Conservation (phyloP, 1,140 invertebrate genomes). For the Bombus sylvicola region DNA sequence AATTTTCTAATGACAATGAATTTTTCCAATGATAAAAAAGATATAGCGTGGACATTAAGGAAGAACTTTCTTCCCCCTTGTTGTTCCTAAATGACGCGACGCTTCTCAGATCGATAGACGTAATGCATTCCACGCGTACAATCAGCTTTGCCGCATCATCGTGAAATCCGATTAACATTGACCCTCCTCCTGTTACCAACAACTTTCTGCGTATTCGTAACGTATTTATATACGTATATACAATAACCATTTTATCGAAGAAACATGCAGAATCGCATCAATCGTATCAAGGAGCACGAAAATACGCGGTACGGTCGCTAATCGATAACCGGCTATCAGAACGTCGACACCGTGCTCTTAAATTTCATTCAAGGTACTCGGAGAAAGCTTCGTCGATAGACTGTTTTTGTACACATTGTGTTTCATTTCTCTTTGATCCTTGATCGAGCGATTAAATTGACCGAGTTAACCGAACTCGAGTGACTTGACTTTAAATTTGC, state of each 20-base stretch:
- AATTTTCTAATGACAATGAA: neutral
- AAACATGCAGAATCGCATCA: neutral
- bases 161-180: constrained; percentile 3
- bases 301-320: neutral
- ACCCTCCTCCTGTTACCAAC: neutral
- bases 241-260: neutral
- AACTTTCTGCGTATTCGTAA: neutral
- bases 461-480: too few species aligned
- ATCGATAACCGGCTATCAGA: neutral
- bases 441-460: too few species aligned
- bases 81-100: neutral
- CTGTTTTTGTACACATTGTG: too few species aligned
- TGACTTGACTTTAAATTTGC: too few species aligned
- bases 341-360: neutral
- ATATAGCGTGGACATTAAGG: neutral
- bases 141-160: neutral
- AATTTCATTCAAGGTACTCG: neutral
- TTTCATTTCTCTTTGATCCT: too few species aligned
- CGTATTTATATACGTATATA: neutral
- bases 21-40: neutral
- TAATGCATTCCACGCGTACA: constrained; percentile 5
- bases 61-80: neutral
- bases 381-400: neutral
- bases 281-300: too few species aligned
- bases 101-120: neutral